phyloP scores from a whole-genome alignment of 2,888 invertebrate genomes.

The Hemaris fuciformis region DNA sequence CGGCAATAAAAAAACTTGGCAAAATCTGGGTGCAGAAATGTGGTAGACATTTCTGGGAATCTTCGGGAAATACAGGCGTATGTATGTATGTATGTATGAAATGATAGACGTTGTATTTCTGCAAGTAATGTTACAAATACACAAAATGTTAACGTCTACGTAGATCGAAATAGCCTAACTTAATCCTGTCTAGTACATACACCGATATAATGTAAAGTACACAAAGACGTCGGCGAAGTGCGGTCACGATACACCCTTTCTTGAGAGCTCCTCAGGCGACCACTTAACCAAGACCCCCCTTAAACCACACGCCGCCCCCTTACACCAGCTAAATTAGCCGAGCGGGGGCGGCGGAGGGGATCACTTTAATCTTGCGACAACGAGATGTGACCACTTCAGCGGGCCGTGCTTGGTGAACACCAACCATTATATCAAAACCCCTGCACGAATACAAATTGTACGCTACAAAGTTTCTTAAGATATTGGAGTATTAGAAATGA shows the following conservation, averaged over 20 bases:
- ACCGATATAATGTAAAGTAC: conserved; percentile 29
- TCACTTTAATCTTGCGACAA: conserved; percentile 47
- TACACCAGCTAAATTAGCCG: conserved; percentile 52
- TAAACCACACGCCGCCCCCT: conserved; percentile 37
- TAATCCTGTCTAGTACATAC: conserved; percentile 23
- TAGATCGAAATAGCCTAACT: background rate
- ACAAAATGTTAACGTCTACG: too few relatives aligned
- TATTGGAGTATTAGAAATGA: background rate
- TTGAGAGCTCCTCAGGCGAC: conserved; percentile 48
- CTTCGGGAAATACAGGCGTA: too few relatives aligned
- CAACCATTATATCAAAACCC: conserved; percentile 40
- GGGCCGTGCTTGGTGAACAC: conserved; percentile 62
- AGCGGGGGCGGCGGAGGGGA: conserved; percentile 36
- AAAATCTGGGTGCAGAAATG: too few relatives aligned
- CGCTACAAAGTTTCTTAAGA: background rate
- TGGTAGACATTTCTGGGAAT: too few relatives aligned
- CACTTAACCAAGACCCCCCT: conserved; percentile 46
- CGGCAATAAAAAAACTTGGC: too few relatives aligned
- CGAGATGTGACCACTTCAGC: conserved; percentile 70
- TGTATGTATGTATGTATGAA: too few relatives aligned
- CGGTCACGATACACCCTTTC: conserved; percentile 58
- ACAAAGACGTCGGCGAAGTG: conserved; percentile 50
- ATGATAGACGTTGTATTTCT: too few relatives aligned
- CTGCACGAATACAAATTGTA: background rate
- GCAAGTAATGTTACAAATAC: too few relatives aligned